Evolutionary conservation across 2,888 invertebrate species (phyloP).

Genomic region (Glyphotaelius pellucidus): DNA sequence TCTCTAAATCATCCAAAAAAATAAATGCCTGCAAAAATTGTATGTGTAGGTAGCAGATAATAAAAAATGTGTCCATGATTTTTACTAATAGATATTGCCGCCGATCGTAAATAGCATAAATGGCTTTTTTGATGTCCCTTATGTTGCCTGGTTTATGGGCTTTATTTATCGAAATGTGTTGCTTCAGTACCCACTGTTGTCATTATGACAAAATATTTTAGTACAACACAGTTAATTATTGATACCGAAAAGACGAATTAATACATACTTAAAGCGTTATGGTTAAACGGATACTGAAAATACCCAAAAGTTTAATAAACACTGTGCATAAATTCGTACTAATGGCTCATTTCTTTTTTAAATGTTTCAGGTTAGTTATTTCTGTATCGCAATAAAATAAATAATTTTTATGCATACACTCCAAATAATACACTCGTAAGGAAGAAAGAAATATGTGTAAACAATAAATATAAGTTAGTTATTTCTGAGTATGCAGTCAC

Average conservation of each 20-base stretch:
- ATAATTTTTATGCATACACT: not conserved
- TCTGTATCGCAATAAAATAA: not conserved
- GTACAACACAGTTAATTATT: conserved; percentile 18
- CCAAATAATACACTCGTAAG: not conserved
- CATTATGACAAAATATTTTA: conserved; percentile 2
- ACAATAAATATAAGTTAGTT: not conserved
- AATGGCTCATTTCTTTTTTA: not conserved
- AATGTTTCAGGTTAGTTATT: not conserved
- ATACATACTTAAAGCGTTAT: conserved; percentile 3
- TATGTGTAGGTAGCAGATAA: not conserved
- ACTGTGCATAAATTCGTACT: not conserved
- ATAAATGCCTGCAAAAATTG: not conserved
- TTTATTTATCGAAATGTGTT: conserved; percentile 27
- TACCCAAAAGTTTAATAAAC: not conserved
- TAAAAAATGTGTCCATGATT: not conserved
- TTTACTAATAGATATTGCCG: not conserved
- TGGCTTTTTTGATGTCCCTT: not conserved
- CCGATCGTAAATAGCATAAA: not conserved
- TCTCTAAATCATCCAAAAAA: not conserved
- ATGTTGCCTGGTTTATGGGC: not conserved
- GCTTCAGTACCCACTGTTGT: not conserved
- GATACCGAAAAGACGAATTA: not conserved
- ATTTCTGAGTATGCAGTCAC: conserved; percentile 2
- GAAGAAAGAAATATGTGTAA: not conserved
- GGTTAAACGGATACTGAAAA: not conserved